Evolutionary conservation across 2,113 vertebrate genomes (phyloP), one percentile per base, ranked within the genome.

Genomic region (Scatophagus argus): DNA sequence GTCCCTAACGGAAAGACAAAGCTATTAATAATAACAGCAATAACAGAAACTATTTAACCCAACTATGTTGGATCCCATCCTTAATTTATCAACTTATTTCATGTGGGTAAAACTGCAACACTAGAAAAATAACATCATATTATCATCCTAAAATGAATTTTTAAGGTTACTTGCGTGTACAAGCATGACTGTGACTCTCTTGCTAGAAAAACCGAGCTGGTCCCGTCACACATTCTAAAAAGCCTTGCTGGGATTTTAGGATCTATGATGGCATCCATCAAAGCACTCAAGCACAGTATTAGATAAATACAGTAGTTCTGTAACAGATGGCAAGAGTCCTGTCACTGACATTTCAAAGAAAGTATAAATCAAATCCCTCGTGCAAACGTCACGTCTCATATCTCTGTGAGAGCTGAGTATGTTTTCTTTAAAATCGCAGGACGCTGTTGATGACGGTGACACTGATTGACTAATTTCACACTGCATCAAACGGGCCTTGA

Each of bases 261-360:
- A 77, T 84, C 62, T 56, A 34, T 13, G 39, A 32, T 21, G 16
- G 59, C 29, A 59, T 38, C 59, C 64, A 56, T 77, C 68, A 71
- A 73, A 79, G 64, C 32, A 25, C 32, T 70, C n/a, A 29, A 11
- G 47, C 58, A 61, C 47, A 60, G 70, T 32, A 69, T 78, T 70
- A 76, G 27, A 71, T 46, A 32, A 31, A 60, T 58, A 78, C 1
- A 23, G 56, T 58, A 52, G 34, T 36, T 74, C 29, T 75, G 44
- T 44, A 88, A 71, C 72, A 84, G 62, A 83, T 76, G 67, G 77
- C 43, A 58, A 17, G 46, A 72, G 68, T 81, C 68, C 55, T 67
- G 80, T 87, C 82, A 77, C 65, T 47, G 78, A 70, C 36, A 69
- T 79, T 84, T 87, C 76, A 86, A 90, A 86, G 83, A 63, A 82